A percentile compares a stretch with the other conserved stretches of the same genome.
phyloP scores from a whole-genome alignment of 1,140 invertebrate genomes.

The Euwallacea similis region DNA sequence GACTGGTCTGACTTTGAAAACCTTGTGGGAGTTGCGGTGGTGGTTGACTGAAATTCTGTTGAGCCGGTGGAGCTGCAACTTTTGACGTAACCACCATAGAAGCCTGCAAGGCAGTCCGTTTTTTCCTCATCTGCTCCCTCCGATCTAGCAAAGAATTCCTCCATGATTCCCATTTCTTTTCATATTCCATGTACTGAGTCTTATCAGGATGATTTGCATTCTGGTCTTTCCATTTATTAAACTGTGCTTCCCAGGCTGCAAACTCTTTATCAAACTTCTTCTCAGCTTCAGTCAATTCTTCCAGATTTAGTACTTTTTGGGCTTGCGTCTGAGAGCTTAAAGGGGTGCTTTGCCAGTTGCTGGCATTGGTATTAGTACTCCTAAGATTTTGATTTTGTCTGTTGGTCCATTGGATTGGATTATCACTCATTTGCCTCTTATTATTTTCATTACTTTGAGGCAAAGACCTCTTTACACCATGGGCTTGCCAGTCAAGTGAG shows the following conservation, averaged over 20 bases:
- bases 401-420: slow-evolving; percentile 23
- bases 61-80: slow-evolving; percentile 14
- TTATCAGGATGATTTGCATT: slow-evolving; percentile 85
- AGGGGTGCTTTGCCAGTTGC: slow-evolving; percentile 19
- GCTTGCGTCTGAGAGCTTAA: slow-evolving; percentile 30
- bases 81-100: slow-evolving; percentile 14
- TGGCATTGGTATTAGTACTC: not conserved
- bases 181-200: slow-evolving; percentile 78
- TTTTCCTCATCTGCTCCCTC: slow-evolving; percentile 76
- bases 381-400: slow-evolving; percentile 7
- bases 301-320: slow-evolving; percentile 34
- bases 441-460: slow-evolving; percentile 11
- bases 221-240: slow-evolving; percentile 80
- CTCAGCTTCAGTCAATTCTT: slow-evolving; percentile 66
- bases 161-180: slow-evolving; percentile 80
- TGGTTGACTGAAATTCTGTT: slow-evolving; percentile 10
- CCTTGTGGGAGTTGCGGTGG: slow-evolving; percentile 5
- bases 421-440: slow-evolving; percentile 38
- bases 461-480: slow-evolving; percentile 31
- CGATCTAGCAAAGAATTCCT: slow-evolving; percentile 73
- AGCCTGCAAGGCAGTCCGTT: slow-evolving; percentile 56
- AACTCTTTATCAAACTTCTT: slow-evolving; percentile 80
- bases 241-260: slow-evolving; percentile 81
- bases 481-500: slow-evolving; percentile 22
- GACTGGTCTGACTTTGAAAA: not conserved